These are phyloP conservation scores for Aplochiton taeniatus DNA, from an alignment of 2,797 vertebrate species.

Conservation along the genomic window DNA sequence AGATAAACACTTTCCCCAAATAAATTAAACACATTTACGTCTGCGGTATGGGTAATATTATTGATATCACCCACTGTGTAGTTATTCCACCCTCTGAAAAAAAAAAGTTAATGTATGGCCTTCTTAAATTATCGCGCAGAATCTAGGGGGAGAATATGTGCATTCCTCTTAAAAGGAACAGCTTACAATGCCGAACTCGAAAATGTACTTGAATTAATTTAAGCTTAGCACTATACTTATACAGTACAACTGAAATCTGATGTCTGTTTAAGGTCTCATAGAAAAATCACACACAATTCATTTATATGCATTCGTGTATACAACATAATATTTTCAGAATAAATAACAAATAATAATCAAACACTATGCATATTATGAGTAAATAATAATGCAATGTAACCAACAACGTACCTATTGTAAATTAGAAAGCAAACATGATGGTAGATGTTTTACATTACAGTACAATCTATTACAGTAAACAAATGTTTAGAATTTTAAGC, in stretches of 20 bases:
- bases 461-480: background rate
- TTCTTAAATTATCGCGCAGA: constrained; percentile 11
- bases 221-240: no score
- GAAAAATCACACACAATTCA: constrained; percentile 16
- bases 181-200: constrained; percentile 7
- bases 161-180: constrained; percentile 75
- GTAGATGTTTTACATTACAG: no score
- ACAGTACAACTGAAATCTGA: no score
- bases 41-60: no score
- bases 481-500: background rate
- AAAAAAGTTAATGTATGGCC: no score
- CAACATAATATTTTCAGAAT: constrained; percentile 21
- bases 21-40: no score
- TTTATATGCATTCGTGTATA: constrained; percentile 3
- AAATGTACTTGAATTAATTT: no score
- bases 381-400: background rate
- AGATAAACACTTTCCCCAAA: background rate
- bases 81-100: no score
- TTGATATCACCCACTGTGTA: no score
- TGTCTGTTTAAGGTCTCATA: background rate
- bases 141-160: constrained; percentile 51
- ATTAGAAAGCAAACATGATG: no score
- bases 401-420: no score
- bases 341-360: constrained; percentile 15
- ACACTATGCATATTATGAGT: constrained; percentile 3